Base-by-base conservation (phyloP, 2,113 vertebrate genomes). In the Turnix velox region DNA sequence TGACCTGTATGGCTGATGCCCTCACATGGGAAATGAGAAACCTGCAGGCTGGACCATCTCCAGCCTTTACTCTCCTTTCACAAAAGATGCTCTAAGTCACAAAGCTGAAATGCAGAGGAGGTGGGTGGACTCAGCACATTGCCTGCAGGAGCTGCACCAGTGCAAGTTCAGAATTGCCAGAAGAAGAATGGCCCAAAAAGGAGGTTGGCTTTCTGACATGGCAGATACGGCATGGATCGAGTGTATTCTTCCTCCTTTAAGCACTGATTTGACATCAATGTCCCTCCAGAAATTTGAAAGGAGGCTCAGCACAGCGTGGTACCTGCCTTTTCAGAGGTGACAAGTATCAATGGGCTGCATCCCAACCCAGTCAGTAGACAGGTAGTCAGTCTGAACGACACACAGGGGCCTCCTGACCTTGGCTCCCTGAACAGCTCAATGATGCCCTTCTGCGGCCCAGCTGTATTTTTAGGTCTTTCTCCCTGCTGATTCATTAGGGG, bases 401-500 rank as follows among this genome's bases (percentile, higher is more conserved):
- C 63, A 37, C 2, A 0, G 0, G 37, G 66, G 31, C 71, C 40
- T 40, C 57, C 69, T 76, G 83, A 86, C 80, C 49, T 92, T 92
- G 92, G 40, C 80, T 88, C 45, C 37, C 33, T 8, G 4, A 91
- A 73, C 71, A 51, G 25, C 77, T 58, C 5, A 0, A 10, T 4
- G 37, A 78, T 54, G 73, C 59, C 66, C 81, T 84, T 68, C 74
- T 80, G 59, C 71, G 93, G 72, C 39, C 0, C 2, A 84, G 49
- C 65, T 2, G 1, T 93, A 92, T 89, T 92, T 96, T 93, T 92
- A 95, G 91, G 91, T 73, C 54, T 42, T 75, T 61, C 61, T 91
- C 73, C 62, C 37, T 65, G 68, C 81, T 89, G 91, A 94, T 91
- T 96, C 92, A 95, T 92, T 84, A 92, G 52, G n/a, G 49, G 40